These are phyloP conservation scores for Trichonephila clavata DNA, from an alignment of 1,140 invertebrate genomes.

Conservation along the genomic window DNA sequence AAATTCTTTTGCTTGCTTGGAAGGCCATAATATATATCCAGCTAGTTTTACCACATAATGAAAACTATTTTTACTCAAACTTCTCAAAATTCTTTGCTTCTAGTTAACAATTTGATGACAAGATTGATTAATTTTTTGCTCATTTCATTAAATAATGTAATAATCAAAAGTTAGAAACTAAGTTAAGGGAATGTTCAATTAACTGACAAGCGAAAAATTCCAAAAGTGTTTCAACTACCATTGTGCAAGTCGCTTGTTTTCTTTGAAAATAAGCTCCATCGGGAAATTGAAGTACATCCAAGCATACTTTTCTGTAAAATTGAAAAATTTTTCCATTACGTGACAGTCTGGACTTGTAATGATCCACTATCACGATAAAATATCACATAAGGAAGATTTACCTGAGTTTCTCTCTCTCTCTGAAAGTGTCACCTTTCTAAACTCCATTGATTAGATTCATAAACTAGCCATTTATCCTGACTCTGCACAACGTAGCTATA, in stretches of 20 bases:
- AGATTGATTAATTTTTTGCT: background rate
- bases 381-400: background rate
- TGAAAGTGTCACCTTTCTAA: constrained; percentile 10
- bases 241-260: background rate
- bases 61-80: background rate
- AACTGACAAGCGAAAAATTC: background rate
- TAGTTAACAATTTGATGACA: background rate
- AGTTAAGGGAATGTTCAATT: background rate
- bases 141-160: background rate
- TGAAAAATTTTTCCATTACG: background rate
- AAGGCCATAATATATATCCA: too few species aligned
- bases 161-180: background rate
- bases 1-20: too few species aligned
- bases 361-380: background rate
- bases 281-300: background rate
- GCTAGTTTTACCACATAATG: too few species aligned
- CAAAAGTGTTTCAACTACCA: background rate
- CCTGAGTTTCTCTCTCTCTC: too few species aligned
- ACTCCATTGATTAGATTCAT: constrained; percentile 20
- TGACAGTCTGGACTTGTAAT: background rate
- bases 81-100: background rate
- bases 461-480: background rate
- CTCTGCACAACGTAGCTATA: background rate
- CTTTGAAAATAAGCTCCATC: background rate
- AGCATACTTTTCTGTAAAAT: background rate